A percentile compares a stretch with the other conserved stretches of the same genome.
phyloP scores from a whole-genome alignment of 2,888 invertebrate genomes.

The Drosophila robusta region DNA sequence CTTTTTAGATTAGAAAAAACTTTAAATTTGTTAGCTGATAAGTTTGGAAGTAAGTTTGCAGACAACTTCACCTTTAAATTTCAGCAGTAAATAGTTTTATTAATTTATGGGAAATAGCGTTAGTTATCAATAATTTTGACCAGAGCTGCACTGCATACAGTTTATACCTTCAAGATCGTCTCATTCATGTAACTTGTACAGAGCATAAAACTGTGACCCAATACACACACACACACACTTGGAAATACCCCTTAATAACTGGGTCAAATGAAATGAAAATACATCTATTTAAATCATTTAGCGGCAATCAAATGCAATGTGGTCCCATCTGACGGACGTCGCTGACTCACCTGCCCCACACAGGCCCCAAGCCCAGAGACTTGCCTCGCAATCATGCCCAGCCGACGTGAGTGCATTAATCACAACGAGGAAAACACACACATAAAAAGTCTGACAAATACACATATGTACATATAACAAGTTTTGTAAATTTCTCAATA shows the following conservation, averaged over 20 bases:
- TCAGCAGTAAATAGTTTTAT: background rate
- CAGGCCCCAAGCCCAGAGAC: conserved; percentile 27
- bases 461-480: conserved; percentile 18
- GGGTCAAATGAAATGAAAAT: conserved; percentile 61
- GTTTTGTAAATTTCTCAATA: conserved; percentile 59
- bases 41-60: too few species aligned
- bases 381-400: conserved; percentile 20
- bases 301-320: conserved; percentile 65
- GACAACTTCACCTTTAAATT: too few species aligned
- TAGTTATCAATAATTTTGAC: too few species aligned
- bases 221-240: conserved; percentile 4
- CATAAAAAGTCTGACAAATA: background rate
- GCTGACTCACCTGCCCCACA: conserved; percentile 42
- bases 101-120: background rate
- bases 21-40: too few species aligned
- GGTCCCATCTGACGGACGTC: conserved; percentile 20
- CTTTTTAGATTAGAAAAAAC: too few species aligned
- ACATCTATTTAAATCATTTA: conserved; percentile 70
- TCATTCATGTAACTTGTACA: background rate
- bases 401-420: conserved; percentile 60
- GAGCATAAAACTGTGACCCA: conserved; percentile 3
- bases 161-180: background rate
- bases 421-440: conserved; percentile 43
- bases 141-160: background rate
- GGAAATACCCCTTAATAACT: conserved; percentile 50